Evolutionary conservation across 1,140 invertebrate species (phyloP).

Genomic region (Hypsibius dujardini): DNA sequence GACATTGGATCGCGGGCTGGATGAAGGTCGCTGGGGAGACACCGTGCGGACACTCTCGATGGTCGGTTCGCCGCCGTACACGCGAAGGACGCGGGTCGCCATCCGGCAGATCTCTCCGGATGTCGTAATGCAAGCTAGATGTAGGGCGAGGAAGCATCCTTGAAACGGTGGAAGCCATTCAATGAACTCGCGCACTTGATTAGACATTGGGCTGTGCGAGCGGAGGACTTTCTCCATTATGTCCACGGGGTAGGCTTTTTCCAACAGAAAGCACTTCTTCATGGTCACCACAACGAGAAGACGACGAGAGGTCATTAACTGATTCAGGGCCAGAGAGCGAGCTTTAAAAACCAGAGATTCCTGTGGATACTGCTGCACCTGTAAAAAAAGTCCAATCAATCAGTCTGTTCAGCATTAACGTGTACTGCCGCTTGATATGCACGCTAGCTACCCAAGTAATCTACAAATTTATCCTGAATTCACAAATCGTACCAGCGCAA

Average conservation of each 20-base stretch:
- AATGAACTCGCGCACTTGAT: conserved; percentile 1
- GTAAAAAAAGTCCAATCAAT: neutral
- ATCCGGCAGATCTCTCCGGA: neutral
- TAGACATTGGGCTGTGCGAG: conserved; percentile 6
- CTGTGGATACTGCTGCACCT: neutral
- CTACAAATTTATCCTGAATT: no score
- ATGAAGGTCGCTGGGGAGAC: neutral
- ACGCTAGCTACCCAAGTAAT: no score
- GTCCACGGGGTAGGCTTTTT: conserved; percentile 12
- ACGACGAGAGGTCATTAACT: neutral
- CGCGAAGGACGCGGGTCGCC: neutral
- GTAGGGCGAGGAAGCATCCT: conserved; percentile 10
- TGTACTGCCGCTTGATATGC: no score
- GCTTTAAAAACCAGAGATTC: neutral
- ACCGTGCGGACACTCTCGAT: neutral
- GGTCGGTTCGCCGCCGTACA: conserved; percentile 3
- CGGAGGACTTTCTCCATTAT: neutral
- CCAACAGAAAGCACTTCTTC: conserved; percentile 13
- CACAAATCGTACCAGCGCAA: no score
- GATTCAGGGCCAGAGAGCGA: conserved; percentile 12
- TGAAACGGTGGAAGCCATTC: conserved; percentile 5
- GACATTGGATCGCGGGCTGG: neutral
- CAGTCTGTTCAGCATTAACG: neutral
- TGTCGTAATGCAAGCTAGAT: neutral
- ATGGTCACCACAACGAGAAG: neutral